Evolutionary conservation across 2,888 invertebrate genomes (phyloP), one percentile per base, ranked within the genome.

Genomic region (Ichneumoninae sp.): DNA sequence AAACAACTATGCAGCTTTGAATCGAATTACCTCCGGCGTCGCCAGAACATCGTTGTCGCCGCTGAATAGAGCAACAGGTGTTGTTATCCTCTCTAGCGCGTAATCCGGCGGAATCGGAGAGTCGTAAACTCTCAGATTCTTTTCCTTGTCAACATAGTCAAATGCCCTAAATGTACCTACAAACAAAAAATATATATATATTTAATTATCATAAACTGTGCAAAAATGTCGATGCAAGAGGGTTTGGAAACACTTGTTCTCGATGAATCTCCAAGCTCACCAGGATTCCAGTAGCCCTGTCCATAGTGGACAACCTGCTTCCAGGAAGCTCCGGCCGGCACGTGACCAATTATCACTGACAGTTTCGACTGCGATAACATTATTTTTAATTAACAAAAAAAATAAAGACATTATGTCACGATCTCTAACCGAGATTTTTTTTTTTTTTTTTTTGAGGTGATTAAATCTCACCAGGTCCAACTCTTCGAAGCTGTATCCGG

Each of bases 241-340:
- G 3, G 13, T 44, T 44, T 44, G 16, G 0, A 63, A 63, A 7
- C 16, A 0, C 2, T 63, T 6, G 33, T 26, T 52, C 19, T 0
- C 4, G 3, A 36, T 33, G 7, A 22, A 57, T 26, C 6, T 54
- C 63, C 30, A 26, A 68, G 13, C 68, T 86, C 84, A 92, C 93
- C 92, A 84, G 91, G 90, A 86, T 91, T 90, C 33, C 91, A 89
- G 65, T 89, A 92, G 69, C 93, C 93, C 87, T 93, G 93, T 3
- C 93, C 93, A 79, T 89, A 93, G 82, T 93, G 93, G 30, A 93
- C 91, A 0, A 90, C 68, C 71, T 93, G 92, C 77, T 93, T 93
- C 93, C 93, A 93, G 3, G 93, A 93, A 47, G 92, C 92, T 6
- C 93, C 93, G 3, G 93, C 93, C 1, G 93, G 93, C 16, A 92